Base-by-base conservation (phyloP, 2,113 vertebrate species). In the Pseudorasbora parva region DNA sequence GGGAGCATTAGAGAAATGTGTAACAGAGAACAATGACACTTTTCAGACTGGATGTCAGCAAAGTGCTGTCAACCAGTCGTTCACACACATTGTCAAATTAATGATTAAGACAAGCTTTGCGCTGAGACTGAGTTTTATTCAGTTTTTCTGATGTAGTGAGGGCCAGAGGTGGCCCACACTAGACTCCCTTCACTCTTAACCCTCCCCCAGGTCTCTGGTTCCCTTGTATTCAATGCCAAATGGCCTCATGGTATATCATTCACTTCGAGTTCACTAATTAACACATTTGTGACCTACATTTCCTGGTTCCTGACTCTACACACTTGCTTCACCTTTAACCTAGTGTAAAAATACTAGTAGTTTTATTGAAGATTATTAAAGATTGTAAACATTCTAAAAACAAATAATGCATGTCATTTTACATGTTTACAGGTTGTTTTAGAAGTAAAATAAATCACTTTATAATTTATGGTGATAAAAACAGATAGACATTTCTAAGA, bases 31-130 rank as follows among this genome's bases (percentile, higher is more conserved):
- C 54, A 75, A 77, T 62, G 73, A 37, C 12, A 30, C 64, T 54
- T 81, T 79, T 85, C 56, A 82, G 27, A 60, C 64, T 10, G 25
- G 47, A 86, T 64, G 68, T 82, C 85, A 73, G 56, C 45, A 30
- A 73, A 83, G 47, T 60, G 12, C 64, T 25, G 25, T 19, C 15
- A 66, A 25, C 41, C 33, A 68, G 23, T 15, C 23, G 7, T 43
- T 56, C 45, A 62, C 68, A 64, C 62, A 83, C 71, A 83, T 76
- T 78, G 76, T 86, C 21, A n/a, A 41, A 86, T 88, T 86, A 79
- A 87, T 87, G 78, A 88, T 81, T 76, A 84, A 84, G 60, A 79
- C n/a, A 49, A 85, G 66, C n/a, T 64, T 27, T 60, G 43, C 30
- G 17, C 77, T 56, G 83, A 88, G 51, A 12, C 49, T 59, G 82